A percentile compares a stretch with the other conserved stretches of the same genome.
Evolutionary conservation across 2,113 vertebrate species (phyloP).

Genomic region (Phalacrocorax aristotelis): DNA sequence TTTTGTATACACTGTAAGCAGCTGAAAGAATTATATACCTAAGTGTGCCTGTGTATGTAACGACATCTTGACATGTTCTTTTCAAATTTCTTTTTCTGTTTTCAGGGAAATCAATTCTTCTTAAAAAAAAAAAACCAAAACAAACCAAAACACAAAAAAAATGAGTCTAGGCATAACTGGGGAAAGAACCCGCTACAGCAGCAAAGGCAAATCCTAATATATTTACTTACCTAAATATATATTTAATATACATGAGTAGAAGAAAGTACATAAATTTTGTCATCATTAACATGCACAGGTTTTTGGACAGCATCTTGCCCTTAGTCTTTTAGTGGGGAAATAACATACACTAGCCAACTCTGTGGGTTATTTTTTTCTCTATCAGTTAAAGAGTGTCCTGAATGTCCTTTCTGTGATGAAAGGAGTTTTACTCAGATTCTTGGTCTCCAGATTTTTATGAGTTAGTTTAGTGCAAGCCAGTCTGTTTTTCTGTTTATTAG

Average conservation of each 20-base stretch:
- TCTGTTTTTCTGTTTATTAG: neutral
- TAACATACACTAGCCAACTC: neutral
- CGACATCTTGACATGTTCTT: neutral
- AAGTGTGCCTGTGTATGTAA: neutral
- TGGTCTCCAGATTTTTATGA: neutral
- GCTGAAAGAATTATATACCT: neutral
- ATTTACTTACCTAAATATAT: neutral
- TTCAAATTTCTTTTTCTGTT: neutral
- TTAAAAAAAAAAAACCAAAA: neutral
- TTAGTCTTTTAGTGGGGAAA: neutral
- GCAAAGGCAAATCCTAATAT: neutral
- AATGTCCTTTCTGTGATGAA: neutral
- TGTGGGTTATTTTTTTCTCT: neutral
- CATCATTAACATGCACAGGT: neutral
- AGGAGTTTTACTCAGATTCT: neutral
- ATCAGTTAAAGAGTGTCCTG: neutral
- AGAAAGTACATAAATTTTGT: neutral
- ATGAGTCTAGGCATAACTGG: neutral
- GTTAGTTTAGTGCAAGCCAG: neutral
- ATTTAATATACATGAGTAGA: neutral
- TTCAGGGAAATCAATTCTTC: neutral
- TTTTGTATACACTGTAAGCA: neutral
- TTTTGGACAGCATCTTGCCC: neutral
- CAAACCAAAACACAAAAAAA: neutral
- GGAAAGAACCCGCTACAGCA: neutral